Percentiles rank a stretch among this genome's conserved stretches.
phyloP scores from a whole-genome alignment of 2,113 vertebrate genomes.

The Colinus virginianus region DNA sequence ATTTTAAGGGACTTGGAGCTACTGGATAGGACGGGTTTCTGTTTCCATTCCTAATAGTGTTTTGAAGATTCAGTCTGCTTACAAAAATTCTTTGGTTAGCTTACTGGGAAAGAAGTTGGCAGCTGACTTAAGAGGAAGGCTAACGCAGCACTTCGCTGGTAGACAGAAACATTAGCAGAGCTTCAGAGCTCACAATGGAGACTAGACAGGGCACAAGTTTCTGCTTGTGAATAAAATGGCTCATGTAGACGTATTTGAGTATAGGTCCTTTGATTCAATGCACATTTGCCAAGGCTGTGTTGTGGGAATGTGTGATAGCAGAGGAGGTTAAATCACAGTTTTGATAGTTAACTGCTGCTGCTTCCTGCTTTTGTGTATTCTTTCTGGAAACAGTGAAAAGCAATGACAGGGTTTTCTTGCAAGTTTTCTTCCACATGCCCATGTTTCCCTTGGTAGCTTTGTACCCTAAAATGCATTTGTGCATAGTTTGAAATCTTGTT shows the following conservation, averaged over 20 bases:
- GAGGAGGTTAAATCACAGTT: neutral
- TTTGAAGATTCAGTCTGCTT: neutral
- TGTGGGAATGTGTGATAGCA: neutral
- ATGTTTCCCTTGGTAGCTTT: neutral
- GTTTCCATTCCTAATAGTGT: neutral
- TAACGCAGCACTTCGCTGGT: neutral
- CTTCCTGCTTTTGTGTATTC: neutral
- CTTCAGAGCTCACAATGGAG: neutral
- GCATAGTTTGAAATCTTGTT: neutral
- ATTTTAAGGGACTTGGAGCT: neutral
- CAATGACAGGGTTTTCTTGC: neutral
- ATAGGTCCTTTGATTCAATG: neutral
- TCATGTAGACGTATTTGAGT: neutral
- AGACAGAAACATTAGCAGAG: neutral
- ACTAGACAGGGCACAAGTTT: neutral
- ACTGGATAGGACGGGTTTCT: neutral
- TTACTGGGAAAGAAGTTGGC: neutral
- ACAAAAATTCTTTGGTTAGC: neutral
- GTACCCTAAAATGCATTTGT: neutral
- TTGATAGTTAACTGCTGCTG: neutral
- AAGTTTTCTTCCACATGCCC: neutral
- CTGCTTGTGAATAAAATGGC: neutral
- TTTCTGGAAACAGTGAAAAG: neutral
- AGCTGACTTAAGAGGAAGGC: neutral
- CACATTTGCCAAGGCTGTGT: neutral